Evolutionary conservation across 2,113 vertebrate species (phyloP), one percentile per base, ranked within the genome.

Genomic region (Sclerurus mexicanus): DNA sequence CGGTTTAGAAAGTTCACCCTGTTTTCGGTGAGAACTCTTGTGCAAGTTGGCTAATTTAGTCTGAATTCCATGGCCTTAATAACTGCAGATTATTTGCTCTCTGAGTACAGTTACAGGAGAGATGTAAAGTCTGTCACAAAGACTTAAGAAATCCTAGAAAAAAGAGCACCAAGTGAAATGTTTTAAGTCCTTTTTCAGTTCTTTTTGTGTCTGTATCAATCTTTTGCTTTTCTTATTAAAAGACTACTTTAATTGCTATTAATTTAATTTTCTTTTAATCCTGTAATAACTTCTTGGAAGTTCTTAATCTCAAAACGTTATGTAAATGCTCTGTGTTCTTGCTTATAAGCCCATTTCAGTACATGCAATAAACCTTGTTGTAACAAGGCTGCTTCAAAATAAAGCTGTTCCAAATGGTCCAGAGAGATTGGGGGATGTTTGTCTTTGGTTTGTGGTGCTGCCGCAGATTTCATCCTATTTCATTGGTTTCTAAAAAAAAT

Each of bases 261-360:
- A 80, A 96, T 95, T 90, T 85, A 2, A 44, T 69, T 89, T 87
- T 72, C 81, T 88, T 92, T 92, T 90, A 89, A 72, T 92, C 80
- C 68, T 90, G 2, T 93, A 92, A 78, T 84, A 95, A 62, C 83
- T 86, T 62, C 85, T 92, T 92, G 77, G 71, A 90, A 92, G 44
- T 78, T 86, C 60, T 68, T 74, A 37, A 80, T 90, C 55, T 79
- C 56, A 78, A 81, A 84, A 86, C 37, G 77, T 69, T 37, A 62
- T 3, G 1, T 81, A 24, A 74, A 87, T 79, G 33, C 20, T 92
- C 77, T 75, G 21, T 0, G 1, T 93, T 95, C 88, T 94, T 96
- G 60, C 62, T 87, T 10, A 27, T 75, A 92, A 93, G 56, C 72
- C 74, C 49, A 53, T 88, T 47, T 78, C 60, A 77, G 72, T 78